Evolutionary conservation across 2,888 invertebrate species (phyloP), one percentile per base, ranked within the genome.

Genomic region (Ophioninae sp.): DNA sequence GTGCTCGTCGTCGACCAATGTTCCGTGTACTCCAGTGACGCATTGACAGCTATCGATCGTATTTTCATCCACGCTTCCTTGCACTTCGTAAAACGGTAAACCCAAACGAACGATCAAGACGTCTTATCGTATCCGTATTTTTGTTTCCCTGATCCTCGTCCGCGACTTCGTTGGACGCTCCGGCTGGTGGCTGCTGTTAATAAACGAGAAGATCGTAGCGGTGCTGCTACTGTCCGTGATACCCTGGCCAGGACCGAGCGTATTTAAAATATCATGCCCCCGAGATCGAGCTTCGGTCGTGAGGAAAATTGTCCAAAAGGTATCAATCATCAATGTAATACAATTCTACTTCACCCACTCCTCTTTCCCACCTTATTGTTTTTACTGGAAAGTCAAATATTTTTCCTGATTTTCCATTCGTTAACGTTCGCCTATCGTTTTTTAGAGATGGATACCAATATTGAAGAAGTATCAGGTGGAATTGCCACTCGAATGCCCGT

Each of bases 221-320:
- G 95, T 97, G 93, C 95, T 97, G 93, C 95, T 97, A 94, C 94
- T 97, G 91, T 95, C 97, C 88, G 94, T 97, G 93, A 96, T 97
- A 93, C 97, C 97, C 93, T 97, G 97, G 97, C 97, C 97, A 91
- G 97, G 97, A 90, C 96, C 97, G 82, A 96, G 96, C 88, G 95
- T 97, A 88, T 96, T 97, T 95, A 97, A 96, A 94, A 96, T 97
- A 90, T 96, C 97, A 88, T 97, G 97, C 92, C 97, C 97, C 89
- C 95, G 97, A 95, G 97, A 97, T 95, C 97, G 96, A 94, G 97
- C 97, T 88, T 95, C 97, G 91, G 95, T 97, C 89, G 97, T 98
- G 86, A 95, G 97, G 91, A 97, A 97, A 93, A 96, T 97, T 86
- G 96, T 98, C 90, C 96, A 97, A 93, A 97, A 96, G 93, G 94